Evolutionary conservation across 2,888 invertebrate genomes (phyloP).

Genomic region (Megalurothrips usitatus): DNA sequence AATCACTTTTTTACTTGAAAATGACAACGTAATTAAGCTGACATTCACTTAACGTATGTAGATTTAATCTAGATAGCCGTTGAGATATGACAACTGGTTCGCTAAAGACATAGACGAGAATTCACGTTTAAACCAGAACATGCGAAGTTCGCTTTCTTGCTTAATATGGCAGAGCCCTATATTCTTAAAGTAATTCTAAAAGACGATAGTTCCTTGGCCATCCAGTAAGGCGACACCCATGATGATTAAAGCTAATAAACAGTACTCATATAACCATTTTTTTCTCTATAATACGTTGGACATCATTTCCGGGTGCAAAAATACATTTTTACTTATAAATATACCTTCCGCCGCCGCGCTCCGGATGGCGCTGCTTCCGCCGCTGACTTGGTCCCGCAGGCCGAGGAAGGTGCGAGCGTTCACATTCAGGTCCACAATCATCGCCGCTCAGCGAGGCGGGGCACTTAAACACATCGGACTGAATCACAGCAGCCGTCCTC

Average conservation of each 20-base stretch:
- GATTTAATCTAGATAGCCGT: neutral
- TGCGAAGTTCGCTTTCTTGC: neutral
- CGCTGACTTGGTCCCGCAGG: neutral
- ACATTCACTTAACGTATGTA: neutral
- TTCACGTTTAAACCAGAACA: neutral
- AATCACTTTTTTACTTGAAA: conserved; percentile 10
- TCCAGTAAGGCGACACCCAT: neutral
- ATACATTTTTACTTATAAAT: conserved; percentile 24
- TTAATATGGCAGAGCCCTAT: neutral
- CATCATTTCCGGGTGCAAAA: conserved; percentile 23
- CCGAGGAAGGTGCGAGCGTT: neutral
- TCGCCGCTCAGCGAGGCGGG: neutral
- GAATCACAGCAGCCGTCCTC: too few relatives aligned
- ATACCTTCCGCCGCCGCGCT: neutral
- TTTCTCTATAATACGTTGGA: conserved; percentile 5
- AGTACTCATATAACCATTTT: conserved; percentile 9
- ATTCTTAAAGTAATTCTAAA: neutral
- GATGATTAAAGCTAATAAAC: conserved; percentile 23
- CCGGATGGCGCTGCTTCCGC: too few relatives aligned
- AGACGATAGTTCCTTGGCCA: neutral
- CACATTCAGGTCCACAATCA: neutral
- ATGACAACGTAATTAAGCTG: neutral
- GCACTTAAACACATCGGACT: too few relatives aligned
- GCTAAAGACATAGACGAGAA: neutral
- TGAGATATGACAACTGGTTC: conserved; percentile 25